phyloP scores from a whole-genome alignment of 2,113 vertebrate genomes.

The Solea senegalensis region DNA sequence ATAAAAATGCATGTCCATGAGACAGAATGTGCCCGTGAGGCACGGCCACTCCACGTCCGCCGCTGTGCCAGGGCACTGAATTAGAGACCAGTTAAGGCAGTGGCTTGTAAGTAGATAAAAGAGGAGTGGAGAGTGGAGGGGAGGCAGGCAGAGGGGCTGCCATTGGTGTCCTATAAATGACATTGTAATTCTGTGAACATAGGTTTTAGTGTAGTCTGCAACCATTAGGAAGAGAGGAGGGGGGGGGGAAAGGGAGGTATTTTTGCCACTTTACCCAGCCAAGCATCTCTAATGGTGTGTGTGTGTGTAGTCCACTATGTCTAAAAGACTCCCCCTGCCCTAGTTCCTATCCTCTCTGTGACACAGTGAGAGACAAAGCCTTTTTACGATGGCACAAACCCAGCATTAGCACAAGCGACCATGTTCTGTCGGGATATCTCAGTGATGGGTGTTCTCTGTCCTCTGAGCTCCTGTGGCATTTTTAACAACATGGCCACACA shows the following conservation, averaged over 20 bases:
- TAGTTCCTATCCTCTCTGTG: slow-evolving; percentile 51
- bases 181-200: slow-evolving; percentile 82
- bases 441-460: slow-evolving; percentile 14
- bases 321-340: slow-evolving; percentile 65
- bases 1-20: slow-evolving; percentile 29
- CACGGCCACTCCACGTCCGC: slow-evolving; percentile 48
- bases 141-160: slow-evolving; percentile 57
- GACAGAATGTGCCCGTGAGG: slow-evolving; percentile 44
- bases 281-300: slow-evolving; percentile 74
- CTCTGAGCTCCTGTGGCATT: neutral
- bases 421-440: slow-evolving; percentile 33
- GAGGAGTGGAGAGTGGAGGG: slow-evolving; percentile 54
- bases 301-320: slow-evolving; percentile 62
- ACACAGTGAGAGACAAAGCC: slow-evolving; percentile 56
- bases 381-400: slow-evolving; percentile 49
- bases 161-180: slow-evolving; percentile 81
- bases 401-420: slow-evolving; percentile 44
- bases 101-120: slow-evolving; percentile 78
- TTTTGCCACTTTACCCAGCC: slow-evolving; percentile 73
- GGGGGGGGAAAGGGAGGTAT: slow-evolving; percentile 61
- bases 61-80: slow-evolving; percentile 60
- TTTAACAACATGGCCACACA: too few species aligned
- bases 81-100: slow-evolving; percentile 73
- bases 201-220: slow-evolving; percentile 76
- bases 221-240: slow-evolving; percentile 73